Percentiles rank a stretch among this genome's conserved stretches.
These are phyloP conservation scores for Stenopsyche tienmushanensis DNA, from an alignment of 1,140 invertebrate species.

Conservation along the genomic window DNA sequence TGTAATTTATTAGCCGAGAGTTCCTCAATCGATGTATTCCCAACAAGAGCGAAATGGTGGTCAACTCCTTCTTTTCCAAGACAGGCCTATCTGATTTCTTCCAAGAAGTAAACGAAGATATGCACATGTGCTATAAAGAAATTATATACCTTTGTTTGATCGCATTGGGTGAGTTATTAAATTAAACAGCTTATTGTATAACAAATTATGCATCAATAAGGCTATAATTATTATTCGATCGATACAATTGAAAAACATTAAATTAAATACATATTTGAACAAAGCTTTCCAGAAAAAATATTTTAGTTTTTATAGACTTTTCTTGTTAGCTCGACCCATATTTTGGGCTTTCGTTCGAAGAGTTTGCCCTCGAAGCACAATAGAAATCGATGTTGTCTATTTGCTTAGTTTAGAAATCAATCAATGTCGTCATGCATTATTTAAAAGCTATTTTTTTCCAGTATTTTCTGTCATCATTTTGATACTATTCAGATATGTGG, in stretches of 20 bases:
- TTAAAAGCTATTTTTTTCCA: no score
- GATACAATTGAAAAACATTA: neutral
- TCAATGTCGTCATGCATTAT: no score
- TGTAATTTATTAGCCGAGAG: constrained; percentile 51
- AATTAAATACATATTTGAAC: neutral
- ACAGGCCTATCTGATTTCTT: constrained; percentile 59
- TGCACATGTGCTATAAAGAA: constrained; percentile 62
- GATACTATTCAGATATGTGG: constrained; percentile 63
- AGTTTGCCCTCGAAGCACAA: no score
- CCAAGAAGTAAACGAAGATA: constrained; percentile 64
- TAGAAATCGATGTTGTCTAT: no score
- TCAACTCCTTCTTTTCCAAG: constrained; percentile 53
- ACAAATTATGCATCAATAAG: neutral
- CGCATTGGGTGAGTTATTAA: constrained; percentile 58
- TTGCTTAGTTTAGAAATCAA: neutral
- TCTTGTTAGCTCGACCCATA: no score
- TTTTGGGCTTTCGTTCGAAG: no score
- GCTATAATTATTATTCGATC: neutral
- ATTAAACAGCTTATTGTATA: neutral
- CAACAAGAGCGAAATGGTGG: constrained; percentile 47
- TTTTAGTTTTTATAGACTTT: no score
- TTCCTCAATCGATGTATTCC: constrained; percentile 61
- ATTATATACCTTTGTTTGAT: constrained; percentile 63
- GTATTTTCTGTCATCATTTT: constrained; percentile 62
- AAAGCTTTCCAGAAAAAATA: neutral